Evolutionary conservation across 1,140 invertebrate species (phyloP).

Genomic region (Drosophila sechellia): DNA sequence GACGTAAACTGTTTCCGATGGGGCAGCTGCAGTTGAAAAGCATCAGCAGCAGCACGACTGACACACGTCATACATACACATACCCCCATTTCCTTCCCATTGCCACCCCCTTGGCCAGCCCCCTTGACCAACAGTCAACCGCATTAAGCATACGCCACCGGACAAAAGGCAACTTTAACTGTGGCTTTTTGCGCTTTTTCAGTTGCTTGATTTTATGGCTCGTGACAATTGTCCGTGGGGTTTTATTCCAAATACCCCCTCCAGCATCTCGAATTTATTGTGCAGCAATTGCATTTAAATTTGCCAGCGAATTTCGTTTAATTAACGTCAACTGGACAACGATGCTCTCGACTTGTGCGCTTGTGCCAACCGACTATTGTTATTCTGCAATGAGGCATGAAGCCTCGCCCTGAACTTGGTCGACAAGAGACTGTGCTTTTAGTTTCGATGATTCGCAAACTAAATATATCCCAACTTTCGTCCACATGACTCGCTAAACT

Average conservation of each 20-base stretch:
- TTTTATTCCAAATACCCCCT: background rate
- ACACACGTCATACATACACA: constrained; percentile 43
- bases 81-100: background rate
- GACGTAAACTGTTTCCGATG: constrained; percentile 58
- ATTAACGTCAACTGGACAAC: constrained; percentile 60
- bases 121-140: background rate
- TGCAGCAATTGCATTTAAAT: constrained; percentile 80
- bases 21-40: constrained; percentile 32
- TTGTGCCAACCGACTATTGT: constrained; percentile 41
- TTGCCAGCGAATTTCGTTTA: constrained; percentile 77
- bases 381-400: constrained; percentile 63
- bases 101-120: background rate
- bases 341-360: constrained; percentile 12
- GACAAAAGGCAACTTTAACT: constrained; percentile 39
- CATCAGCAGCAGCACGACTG: constrained; percentile 44
- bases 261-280: constrained; percentile 54
- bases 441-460: constrained; percentile 22
- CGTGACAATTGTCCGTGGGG: constrained; percentile 73
- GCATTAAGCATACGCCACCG: constrained; percentile 67
- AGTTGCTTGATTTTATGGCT: constrained; percentile 74
- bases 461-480: constrained; percentile 36
- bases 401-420: constrained; percentile 39
- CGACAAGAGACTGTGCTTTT: background rate
- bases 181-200: constrained; percentile 30
- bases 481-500: constrained; percentile 45